Evolutionary conservation across 2,797 vertebrate genomes (phyloP), one percentile per base, ranked within the genome.

Genomic region (Gymnodraco acuticeps): DNA sequence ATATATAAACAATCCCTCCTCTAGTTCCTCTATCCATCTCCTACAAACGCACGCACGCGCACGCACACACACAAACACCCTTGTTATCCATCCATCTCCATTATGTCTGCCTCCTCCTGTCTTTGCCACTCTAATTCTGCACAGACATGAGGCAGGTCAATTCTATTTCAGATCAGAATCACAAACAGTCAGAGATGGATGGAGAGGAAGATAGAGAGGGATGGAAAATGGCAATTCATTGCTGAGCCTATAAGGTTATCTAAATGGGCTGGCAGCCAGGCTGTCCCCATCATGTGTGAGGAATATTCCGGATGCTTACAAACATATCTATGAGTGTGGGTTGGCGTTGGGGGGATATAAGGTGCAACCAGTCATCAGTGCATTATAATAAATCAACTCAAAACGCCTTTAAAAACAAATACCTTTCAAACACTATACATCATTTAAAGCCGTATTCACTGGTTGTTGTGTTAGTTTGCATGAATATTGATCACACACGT

Each of bases 201-300:
- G 79, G 77, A 65, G 64, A 77, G 45, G 38, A 59, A 48, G 76
- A 85, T 78, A 9, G 75, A 78, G 69, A 70, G 43, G 50, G 80
- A 88, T 79, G 81, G 83, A 81, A 81, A 77, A 80, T 68, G 64
- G 64, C 10, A 3, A 88, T 91, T 92, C 61, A 89, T 92, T 90
- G 87, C 80, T 20, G 45, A 54, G 60, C 50, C 50, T 87, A 85
- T 83, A 60, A 81, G 88, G 87, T 86, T 87, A 88, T 88, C 78
- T 75, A 78, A 88, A 85, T 80, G 50, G 82, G 70, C 75, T 63
- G 56, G 73, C 73, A 78, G 81, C 64, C 87, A 86, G 70, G 68
- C 73, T 81, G 61, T 77, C 69, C 73, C 47, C 72, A 33, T 71
- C 38, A 63, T 83, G 78, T 75, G 67, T 82, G 20, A 78, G 27